Evolutionary conservation across 2,113 vertebrate species (phyloP), one percentile per base, ranked within the genome.

Genomic region (Scortum barcoo): DNA sequence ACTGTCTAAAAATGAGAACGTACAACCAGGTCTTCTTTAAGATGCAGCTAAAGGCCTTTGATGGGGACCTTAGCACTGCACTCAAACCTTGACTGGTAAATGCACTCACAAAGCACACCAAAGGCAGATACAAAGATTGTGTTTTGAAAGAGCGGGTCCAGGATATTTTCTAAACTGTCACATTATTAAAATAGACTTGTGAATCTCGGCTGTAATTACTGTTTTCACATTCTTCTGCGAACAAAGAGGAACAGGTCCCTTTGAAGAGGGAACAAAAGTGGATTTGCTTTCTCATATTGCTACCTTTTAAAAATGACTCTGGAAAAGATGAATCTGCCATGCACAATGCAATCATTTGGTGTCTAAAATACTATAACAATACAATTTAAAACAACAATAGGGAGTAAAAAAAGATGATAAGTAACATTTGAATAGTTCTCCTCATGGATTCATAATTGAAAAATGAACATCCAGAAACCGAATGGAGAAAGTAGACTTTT

Each of bases 131-230:
- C 57, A 81, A 80, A 78, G 1, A 65, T 13, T 0, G 22, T 68
- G 48, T 66, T 82, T 72, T 70, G 63, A 76, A 70, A 86, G 44
- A 88, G 71, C 40, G 60, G n/a, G 72, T 33, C 24, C 51, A 7
- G n/a, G 42, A 58, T 26, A 42, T 26, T 28, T 74, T 65, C 58
- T 53, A 38, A 71, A 85, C 30, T 8, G 66, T 69, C 38, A 19
- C 40, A 76, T 87, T 83, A 86, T 78, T 76, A 72, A 84, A 87
- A 86, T 74, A 69, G 58, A 46, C 53, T 33, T 7, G 26, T 61
- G 78, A 69, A 72, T 65, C 56, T 50, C 14, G 7, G 62, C 46
- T 61, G 69, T 83, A 86, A 88, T 88, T 70, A 86, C 78, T 70
- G 58, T 76, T 83, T 85, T 80, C 72, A 60, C 70, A 76, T 85